Conservation (phyloP, 2,113 vertebrate species). For the Setophaga kirtlandii region DNA sequence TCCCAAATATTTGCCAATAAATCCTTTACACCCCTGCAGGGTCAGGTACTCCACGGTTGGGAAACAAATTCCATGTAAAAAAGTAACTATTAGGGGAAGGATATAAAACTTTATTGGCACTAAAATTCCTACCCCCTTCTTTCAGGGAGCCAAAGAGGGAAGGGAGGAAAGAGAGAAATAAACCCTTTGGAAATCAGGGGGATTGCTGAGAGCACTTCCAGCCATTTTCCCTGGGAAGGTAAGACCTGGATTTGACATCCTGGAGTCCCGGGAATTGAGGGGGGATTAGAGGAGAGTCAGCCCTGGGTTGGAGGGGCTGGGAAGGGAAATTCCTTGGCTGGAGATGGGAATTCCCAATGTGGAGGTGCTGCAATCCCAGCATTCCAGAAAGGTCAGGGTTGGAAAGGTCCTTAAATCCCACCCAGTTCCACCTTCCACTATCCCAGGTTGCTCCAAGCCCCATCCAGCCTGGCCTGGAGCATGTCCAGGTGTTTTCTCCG, state of each 20-base stretch:
- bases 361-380: neutral
- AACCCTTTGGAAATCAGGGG: neutral
- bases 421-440: neutral
- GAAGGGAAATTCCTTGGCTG: neutral
- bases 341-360: neutral
- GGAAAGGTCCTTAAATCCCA: neutral
- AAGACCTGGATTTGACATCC: neutral
- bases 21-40: neutral
- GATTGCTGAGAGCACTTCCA: neutral
- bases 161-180: neutral
- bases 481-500: neutral
- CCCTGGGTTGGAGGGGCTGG: neutral
- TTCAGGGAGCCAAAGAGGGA: neutral
- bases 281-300: neutral
- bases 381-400: rapidly evolving
- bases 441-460: neutral
- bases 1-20: neutral
- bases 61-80: neutral
- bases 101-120: conserved; percentile 10
- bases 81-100: neutral
- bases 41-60: neutral
- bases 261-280: neutral
- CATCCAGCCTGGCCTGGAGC: neutral
- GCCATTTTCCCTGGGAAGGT: neutral
- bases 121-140: neutral